Evolutionary conservation across 2,888 invertebrate species (phyloP), one percentile per base, ranked within the genome.

Genomic region (Caenorhabditis imperialis): DNA sequence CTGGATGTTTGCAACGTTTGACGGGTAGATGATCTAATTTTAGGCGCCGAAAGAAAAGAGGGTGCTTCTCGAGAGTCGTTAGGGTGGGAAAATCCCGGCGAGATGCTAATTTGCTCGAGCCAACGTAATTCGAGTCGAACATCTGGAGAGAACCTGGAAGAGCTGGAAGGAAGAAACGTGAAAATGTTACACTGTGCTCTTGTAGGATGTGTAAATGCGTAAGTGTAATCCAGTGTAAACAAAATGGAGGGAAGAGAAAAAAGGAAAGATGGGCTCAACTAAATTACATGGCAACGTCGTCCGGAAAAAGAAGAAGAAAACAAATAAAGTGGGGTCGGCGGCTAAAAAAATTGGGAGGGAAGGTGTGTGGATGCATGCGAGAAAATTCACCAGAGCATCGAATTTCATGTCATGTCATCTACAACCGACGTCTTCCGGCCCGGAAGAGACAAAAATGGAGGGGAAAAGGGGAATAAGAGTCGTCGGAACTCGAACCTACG

Each of bases 401-500:
- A 65, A 65, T 65, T 65, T 65, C 65, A 65, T 54, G 63, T 47
- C 47, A 18, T 47, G 25, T 47, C 54, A 65, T 65, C 37, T 65
- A 37, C 57, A 57, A 65, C 48, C 33, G 47, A 44, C 48, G 30
- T 35, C 47, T 63, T 63, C 63, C 63, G 63, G 35, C 47, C 33
- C 20, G 25, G 22, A 54, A 47, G 35, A 63, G 27, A n/a, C 44
- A 65, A 57, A 20, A 65, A n/a, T n/a, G 38, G 10, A n/a, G n/a
- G n/a, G n/a, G n/a, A n/a, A n/a, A 38, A 38, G 14, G 16, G n/a
- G 4, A n/a, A 10, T 10, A 4, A n/a, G 4, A n/a, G 10, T 10
- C 42, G 1, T 7, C 20, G n/a, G 18, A n/a, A 78, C 74, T 82
- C 80, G 82, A 80, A 78, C 75, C 75, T 78, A 70, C 81, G 77